Percentiles rank a stretch among this genome's conserved stretches.
Conservation (phyloP, 2,797 vertebrate genomes). For the Hoplostethus atlanticus region DNA sequence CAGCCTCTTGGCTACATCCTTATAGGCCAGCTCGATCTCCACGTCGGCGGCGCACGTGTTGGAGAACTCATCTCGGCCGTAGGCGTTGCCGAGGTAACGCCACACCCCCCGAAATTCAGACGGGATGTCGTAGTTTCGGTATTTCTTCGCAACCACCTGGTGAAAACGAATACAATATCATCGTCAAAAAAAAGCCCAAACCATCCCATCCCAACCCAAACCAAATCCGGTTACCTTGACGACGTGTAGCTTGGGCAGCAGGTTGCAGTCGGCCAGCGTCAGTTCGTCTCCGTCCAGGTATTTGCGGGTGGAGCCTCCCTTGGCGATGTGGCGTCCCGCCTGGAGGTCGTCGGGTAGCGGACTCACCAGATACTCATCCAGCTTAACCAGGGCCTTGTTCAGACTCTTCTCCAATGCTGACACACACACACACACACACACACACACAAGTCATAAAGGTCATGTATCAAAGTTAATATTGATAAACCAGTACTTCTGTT, state of each 20-base stretch:
- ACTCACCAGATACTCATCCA: constrained; percentile 90
- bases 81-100: constrained; percentile 94
- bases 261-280: constrained; percentile 97
- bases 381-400: constrained; percentile 90
- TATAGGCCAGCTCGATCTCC: constrained; percentile 94
- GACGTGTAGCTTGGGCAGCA: constrained; percentile 98
- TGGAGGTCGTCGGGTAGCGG: constrained; percentile 80
- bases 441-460: background rate
- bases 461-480: background rate
- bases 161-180: constrained; percentile 24
- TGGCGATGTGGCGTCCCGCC: too few relatives aligned
- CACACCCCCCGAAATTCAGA: constrained; percentile 91
- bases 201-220: too few relatives aligned
- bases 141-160: constrained; percentile 95
- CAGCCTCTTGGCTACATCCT: constrained; percentile 94
- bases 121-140: constrained; percentile 94
- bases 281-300: constrained; percentile 95
- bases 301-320: constrained; percentile 90
- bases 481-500: too few relatives aligned
- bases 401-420: constrained; percentile 91
- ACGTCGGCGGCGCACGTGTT: constrained; percentile 94
- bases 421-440: constrained; percentile 24
- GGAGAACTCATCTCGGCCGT: constrained; percentile 92
- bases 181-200: background rate
- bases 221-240: constrained; percentile 88